Evolutionary conservation across 2,888 invertebrate species (phyloP).

Genomic region (Leucophenga montana): DNA sequence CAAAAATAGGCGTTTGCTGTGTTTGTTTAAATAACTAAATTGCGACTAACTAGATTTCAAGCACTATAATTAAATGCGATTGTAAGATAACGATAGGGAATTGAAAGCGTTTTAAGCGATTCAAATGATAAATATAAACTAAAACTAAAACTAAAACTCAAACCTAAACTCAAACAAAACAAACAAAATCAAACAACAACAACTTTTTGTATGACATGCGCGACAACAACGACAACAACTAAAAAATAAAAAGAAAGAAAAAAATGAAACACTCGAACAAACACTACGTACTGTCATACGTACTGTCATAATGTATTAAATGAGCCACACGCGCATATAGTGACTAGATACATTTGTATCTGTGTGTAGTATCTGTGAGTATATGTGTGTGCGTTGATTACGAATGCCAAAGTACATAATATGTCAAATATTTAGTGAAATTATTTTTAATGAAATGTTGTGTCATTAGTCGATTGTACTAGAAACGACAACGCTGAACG

Average conservation of each 20-base stretch:
- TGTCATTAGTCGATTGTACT: constrained; percentile 56
- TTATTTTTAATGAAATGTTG: constrained; percentile 66
- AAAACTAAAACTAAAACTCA: constrained; percentile 17
- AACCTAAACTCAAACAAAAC: constrained; percentile 21
- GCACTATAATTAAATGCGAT: constrained; percentile 61
- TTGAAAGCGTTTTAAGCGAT: constrained; percentile 63
- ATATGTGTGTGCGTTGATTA: constrained; percentile 44
- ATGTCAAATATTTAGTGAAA: constrained; percentile 64
- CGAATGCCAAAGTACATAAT: constrained; percentile 65
- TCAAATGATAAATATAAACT: constrained; percentile 51
- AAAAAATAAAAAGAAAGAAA: constrained; percentile 49
- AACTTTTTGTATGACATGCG: constrained; percentile 21
- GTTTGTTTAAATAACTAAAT: constrained; percentile 22
- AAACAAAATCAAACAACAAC: constrained; percentile 21
- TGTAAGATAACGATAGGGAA: constrained; percentile 57
- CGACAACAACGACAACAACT: constrained; percentile 25
- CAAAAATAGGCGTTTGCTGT: constrained; percentile 13
- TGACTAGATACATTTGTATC: constrained; percentile 14
- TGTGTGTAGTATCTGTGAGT: constrained; percentile 22
- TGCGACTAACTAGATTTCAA: constrained; percentile 47
- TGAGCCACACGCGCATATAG: background rate
- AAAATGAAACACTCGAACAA: constrained; percentile 35
- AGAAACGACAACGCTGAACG: no score
- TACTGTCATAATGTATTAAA: background rate
- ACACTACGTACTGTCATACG: background rate